phyloP scores from a whole-genome alignment of 2,113 vertebrate species.

The Hydrochoerus hydrochaeris region DNA sequence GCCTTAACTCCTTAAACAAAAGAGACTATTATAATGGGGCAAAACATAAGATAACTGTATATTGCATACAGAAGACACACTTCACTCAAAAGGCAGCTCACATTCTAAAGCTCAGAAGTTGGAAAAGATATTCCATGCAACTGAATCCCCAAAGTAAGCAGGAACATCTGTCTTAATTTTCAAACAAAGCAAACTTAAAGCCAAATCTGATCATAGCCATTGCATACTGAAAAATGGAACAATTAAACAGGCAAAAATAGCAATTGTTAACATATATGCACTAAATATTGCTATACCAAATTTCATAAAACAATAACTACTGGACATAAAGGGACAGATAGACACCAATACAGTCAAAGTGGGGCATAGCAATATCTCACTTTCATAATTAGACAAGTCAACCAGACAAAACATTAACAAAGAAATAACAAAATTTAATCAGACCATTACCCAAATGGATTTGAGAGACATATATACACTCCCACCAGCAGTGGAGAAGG shows the following conservation, averaged over 20 bases:
- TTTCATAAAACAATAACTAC: neutral
- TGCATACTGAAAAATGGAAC: neutral
- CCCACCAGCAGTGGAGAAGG: too few species aligned
- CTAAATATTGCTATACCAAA: neutral
- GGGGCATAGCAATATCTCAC: neutral
- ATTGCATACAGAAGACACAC: neutral
- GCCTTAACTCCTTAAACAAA: neutral
- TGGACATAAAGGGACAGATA: neutral
- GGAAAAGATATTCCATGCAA: neutral
- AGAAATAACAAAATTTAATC: neutral
- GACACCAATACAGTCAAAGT: neutral
- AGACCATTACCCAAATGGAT: neutral
- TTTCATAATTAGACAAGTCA: neutral
- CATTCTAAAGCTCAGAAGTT: neutral
- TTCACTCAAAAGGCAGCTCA: neutral
- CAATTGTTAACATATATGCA: neutral
- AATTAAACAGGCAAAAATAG: neutral
- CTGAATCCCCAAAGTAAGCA: neutral
- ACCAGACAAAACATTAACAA: neutral
- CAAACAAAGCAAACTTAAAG: neutral
- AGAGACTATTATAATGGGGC: neutral
- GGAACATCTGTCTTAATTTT: neutral
- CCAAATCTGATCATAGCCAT: neutral
- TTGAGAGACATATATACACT: neutral
- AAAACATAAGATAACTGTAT: neutral